Percentiles rank a stretch among this genome's conserved stretches.
Conservation (phyloP, 1,140 invertebrate species). For the Scaptomyza hsui region DNA sequence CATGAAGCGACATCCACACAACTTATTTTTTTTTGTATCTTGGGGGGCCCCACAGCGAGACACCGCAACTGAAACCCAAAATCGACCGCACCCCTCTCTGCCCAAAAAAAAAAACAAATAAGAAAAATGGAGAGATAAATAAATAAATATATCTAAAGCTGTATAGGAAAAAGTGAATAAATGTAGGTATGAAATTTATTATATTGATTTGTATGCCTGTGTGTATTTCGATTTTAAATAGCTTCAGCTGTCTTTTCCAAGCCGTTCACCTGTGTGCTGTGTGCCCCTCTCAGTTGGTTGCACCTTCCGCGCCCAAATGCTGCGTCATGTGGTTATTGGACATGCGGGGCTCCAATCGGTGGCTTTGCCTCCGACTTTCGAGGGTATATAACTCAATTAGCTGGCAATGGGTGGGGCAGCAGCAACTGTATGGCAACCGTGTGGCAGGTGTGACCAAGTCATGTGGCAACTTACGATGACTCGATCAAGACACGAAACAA, state of each 20-base stretch:
- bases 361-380: constrained; percentile 32
- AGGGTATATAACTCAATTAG: constrained; percentile 72
- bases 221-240: constrained; percentile 58
- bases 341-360: constrained; percentile 13
- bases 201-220: constrained; percentile 66
- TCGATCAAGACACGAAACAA: constrained; percentile 13
- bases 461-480: not conserved
- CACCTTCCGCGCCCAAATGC: constrained; percentile 50
- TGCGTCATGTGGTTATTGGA: constrained; percentile 54
- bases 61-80: constrained; percentile 26
- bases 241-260: constrained; percentile 24
- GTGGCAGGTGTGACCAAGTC: constrained; percentile 1
- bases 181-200: constrained; percentile 45
- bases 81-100: not conserved
- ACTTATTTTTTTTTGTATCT: not conserved
- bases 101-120: not conserved
- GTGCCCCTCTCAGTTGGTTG: constrained; percentile 26
- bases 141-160: constrained; percentile 34
- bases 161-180: constrained; percentile 47
- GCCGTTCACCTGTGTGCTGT: constrained; percentile 33
- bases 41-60: constrained; percentile 29
- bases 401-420: constrained; percentile 23
- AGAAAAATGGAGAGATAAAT: constrained; percentile 7
- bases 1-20: constrained; percentile 3
- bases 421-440: too few species aligned